Conservation (phyloP, 1,140 invertebrate species). For the Cydia pomonella region DNA sequence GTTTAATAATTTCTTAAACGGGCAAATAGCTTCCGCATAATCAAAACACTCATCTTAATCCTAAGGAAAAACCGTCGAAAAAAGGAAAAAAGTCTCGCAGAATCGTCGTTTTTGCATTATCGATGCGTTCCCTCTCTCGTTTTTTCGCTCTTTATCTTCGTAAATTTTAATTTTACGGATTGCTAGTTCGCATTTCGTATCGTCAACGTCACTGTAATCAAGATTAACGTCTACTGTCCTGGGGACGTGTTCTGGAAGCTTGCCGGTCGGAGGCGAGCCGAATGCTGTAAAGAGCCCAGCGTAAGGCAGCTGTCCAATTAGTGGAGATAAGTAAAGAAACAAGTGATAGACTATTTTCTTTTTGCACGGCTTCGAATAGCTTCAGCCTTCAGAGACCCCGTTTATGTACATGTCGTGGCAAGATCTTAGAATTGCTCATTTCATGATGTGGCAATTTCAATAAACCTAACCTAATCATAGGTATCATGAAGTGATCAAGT, state of each 20-base stretch:
- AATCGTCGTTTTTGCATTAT: constrained; percentile 37
- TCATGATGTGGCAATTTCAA: no score
- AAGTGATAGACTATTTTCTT: no score
- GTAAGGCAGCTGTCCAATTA: neutral
- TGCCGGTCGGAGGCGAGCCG: constrained; percentile 23
- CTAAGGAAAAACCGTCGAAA: neutral
- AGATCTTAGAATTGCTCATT: no score
- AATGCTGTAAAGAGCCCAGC: neutral
- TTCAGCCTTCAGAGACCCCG: no score
- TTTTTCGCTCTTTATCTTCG: constrained; percentile 41
- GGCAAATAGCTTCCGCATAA: neutral
- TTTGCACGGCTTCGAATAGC: no score
- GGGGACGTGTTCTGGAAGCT: neutral
- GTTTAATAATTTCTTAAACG: neutral
- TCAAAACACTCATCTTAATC: constrained; percentile 3
- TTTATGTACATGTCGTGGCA: no score
- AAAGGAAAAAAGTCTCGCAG: neutral
- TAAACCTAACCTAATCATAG: no score
- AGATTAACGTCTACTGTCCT: constrained; percentile 40
- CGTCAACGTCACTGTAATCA: constrained; percentile 40
- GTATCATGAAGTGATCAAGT: no score
- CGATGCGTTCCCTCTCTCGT: constrained; percentile 37
- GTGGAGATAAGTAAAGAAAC: no score
- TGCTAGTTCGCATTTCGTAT: constrained; percentile 45
- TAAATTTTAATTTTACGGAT: constrained; percentile 59